Evolutionary conservation across 1,140 invertebrate genomes (phyloP), one percentile per base, ranked within the genome.

Genomic region (Yoshiicerus persimilis): DNA sequence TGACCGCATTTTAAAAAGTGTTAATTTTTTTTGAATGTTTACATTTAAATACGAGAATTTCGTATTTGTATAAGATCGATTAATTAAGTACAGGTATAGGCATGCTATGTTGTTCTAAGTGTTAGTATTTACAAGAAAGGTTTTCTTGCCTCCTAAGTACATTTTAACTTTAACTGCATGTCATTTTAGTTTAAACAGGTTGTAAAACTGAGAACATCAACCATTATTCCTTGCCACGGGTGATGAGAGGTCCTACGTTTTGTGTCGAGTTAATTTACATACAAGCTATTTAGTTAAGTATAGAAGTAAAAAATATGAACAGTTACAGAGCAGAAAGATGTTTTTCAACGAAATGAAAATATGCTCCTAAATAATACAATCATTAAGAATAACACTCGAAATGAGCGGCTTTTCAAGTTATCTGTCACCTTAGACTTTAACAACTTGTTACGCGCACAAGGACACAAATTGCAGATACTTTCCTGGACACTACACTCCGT

Each of bases 401-500:
- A 38, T 38, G 30, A 80, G 32, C 32, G 32, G 38, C 30, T 36
- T 80, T 20, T 34, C 30, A 80, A 34, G 75, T 34, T 80, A 80
- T 80, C n/a, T 32, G 75, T 34, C 16, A 80, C 36, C 75, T 80
- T 80, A 38, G 75, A 80, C 30, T 36, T 80, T 27, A 77, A 80
- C 75, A 80, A 56, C 47, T 80, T 36, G 34, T 80, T 80, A 80
- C 75, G 75, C 75, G 75, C 83, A 56, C 83, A 38, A 85, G 39
- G 39, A 62, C 83, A 85, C 83, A 80, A 80, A 8, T 80, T 80
- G 75, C 75, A 38, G 75, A 80, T 20, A 80, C 13, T 36, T 70
- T 80, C 75, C 75, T 80, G 75, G 75, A 56, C 83, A 85, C 83
- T 85, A 47, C 83, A 85, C 83, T 85, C 38, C 20, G 25, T 75